Evolutionary conservation across 1,140 invertebrate genomes (phyloP), one percentile per base, ranked within the genome.

Genomic region (Oryzaephilus surinamensis): DNA sequence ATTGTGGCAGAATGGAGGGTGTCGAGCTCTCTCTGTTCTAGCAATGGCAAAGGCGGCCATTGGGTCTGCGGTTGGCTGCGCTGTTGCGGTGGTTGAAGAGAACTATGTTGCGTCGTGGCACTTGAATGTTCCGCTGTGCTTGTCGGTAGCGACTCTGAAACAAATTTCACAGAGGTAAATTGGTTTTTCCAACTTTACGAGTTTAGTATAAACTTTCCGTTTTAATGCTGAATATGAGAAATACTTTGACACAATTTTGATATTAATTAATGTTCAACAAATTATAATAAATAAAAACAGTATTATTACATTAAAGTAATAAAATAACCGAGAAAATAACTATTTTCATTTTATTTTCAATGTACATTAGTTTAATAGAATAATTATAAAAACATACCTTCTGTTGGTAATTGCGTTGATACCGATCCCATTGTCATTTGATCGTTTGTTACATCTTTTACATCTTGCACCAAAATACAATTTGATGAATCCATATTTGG

Each of bases 381-480:
- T 15, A 31, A 14, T 35, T 13, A 14, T 8, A n/a, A 11, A 17
- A 2, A 24, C 11, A 10, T 71, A 81, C 79, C 79, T 73, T 82
- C 79, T 15, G 79, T 82, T 15, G 79, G 79, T 48, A 76, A 70
- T 61, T 77, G 77, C 37, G 79, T 80, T 28, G 78, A 79, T 62
- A 80, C 69, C 39, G 76, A 70, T 62, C 80, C 76, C 60, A 77
- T 74, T 45, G 76, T 70, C 58, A 79, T 78, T 60, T 81, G 77
- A 63, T 84, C 81, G 55, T 86, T 79, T 44, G 84, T 85, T 45
- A 86, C 81, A 51, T 83, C 81, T 67, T 88, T 88, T 38, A 86
- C 81, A 67, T 90, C 86, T 74, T 88, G 83, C 51, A 88, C 84
- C 60, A 88, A 67, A 59, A 89, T 86, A 66, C 86, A 90, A 64